Percentiles rank a stretch among this genome's conserved stretches.
Conservation (phyloP, 2,797 vertebrate genomes). For the Gallinago nigripennis region DNA sequence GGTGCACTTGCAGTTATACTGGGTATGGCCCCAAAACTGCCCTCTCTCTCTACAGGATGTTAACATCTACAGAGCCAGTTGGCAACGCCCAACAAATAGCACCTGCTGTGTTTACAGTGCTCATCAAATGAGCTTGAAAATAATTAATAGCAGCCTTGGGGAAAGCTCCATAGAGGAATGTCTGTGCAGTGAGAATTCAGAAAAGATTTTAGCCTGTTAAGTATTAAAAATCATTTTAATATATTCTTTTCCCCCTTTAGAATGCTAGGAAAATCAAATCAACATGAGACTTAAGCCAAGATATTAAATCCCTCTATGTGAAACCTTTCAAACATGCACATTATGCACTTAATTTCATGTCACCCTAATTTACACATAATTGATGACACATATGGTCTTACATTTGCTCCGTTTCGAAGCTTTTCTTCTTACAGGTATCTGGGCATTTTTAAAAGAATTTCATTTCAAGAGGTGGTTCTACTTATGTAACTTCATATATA, state of each 20-base stretch:
- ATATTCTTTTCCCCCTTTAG: neutral
- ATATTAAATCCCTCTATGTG: neutral
- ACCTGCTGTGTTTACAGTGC: neutral
- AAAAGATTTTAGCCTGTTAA: neutral
- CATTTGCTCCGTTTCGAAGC: neutral
- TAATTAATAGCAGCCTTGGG: neutral
- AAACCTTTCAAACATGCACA: neutral
- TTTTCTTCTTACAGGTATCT: neutral
- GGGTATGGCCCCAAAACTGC: neutral
- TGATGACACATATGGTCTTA: neutral
- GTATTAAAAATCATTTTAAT: neutral
- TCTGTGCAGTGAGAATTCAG: neutral
- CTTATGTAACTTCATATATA: neutral
- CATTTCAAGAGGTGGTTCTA: neutral
- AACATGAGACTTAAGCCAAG: neutral
- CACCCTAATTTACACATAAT: neutral
- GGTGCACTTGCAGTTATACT: rapidly evolving
- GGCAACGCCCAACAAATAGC: neutral
- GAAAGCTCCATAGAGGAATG: neutral
- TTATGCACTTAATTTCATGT: neutral
- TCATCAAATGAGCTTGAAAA: neutral
- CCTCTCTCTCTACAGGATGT: neutral
- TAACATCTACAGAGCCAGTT: neutral
- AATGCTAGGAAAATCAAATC: neutral
- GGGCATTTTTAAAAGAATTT: neutral